Base-by-base conservation (phyloP, 2,888 invertebrate species). In the Tetragnatha montana region DNA sequence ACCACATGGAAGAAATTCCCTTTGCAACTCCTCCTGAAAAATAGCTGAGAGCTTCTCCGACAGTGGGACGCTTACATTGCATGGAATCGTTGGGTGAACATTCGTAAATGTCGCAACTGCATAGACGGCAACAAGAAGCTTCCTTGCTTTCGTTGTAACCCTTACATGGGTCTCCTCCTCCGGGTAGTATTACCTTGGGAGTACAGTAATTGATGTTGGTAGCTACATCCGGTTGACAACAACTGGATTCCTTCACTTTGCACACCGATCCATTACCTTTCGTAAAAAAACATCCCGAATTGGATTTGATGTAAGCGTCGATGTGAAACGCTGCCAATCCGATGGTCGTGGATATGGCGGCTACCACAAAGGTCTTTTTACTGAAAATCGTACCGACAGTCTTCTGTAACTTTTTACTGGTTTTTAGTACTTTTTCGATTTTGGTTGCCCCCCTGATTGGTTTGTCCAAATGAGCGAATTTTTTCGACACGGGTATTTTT, bases 61-160 rank as follows among this genome's bases (percentile, higher is more conserved):
- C n/a, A 0, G 73, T 79, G 6, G 85, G 85, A 6, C 79, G 85
- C 6, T 71, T 71, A 79, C 85, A 86, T 79, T 86, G 73, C 85
- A 86, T 79, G 1, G 12, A 51, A 70, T 86, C 79, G 14, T n/a
- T 10, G 7, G 79, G 85, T 47, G 60, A 19, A 60, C 85, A 86
- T 35, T n/a, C 47, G 14, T 79, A n/a, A 22, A n/a, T 35, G 14
- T 60, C 6, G 60, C 85, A 86, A 73, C 73, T 51, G 21, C 85
- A 86, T n/a, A 79, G 8, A 2, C 51, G 49, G 19, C 85, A 86
- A 12, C 85, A 86, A 0, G 79, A 19, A 0, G 51, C 19, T 51
- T 79, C 79, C 0, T 10, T 21, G 0, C 79, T 79, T 79, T 86
- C 85, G 10, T 73, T n/a, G n/a, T 19, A 86, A 19, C 79, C 79